Base-by-base conservation (phyloP, 2,888 invertebrate genomes). In the Charanyca ferruginea region DNA sequence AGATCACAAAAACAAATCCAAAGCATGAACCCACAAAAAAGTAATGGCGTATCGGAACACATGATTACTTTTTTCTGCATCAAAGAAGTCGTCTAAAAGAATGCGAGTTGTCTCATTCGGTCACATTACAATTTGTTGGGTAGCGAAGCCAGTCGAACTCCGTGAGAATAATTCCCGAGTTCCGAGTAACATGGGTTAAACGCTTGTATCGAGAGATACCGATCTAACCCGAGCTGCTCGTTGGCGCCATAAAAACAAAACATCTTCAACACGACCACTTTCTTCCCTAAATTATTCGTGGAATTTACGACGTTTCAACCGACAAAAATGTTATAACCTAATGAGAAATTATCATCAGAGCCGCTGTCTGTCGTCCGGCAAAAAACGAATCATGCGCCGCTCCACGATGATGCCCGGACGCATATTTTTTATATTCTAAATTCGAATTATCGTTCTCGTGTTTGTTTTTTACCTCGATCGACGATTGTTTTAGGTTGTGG, bases 241-340 rank as follows among this genome's bases (percentile, higher is more conserved):
- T 91, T 94, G 95, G 95, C 95, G 95, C 95, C 95, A 95, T 94
- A 95, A 95, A 95, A 95, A 95, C 94, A 94, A 95, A 95, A 94
- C 94, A 90, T 92, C 91, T 87, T 87, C 90, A 90, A 91, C 93
- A 92, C 90, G 89, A 91, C 94, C 92, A 94, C 94, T 94, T 94
- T 94, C 94, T 94, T 93, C 92, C 93, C 91, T 89, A 95, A 95
- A 95, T 94, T 93, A 95, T 95, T 94, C 94, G 92, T 91, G 90
- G 94, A 94, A 95, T 95, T 95, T 94, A 95, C 93, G 93, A 94
- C 89, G 93, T 90, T 93, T 91, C 93, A 84, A 91, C 92, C 90
- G 90, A 94, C 93, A 93, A 93, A 93, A 94, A 94, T 93, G 93
- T 92, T 94, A 94, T 94, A 94, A 93, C 92, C 93, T 94, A 95